Evolutionary conservation across 2,797 vertebrate species (phyloP), one percentile per base, ranked within the genome.

Genomic region (Sebastes kiyomatsui): DNA sequence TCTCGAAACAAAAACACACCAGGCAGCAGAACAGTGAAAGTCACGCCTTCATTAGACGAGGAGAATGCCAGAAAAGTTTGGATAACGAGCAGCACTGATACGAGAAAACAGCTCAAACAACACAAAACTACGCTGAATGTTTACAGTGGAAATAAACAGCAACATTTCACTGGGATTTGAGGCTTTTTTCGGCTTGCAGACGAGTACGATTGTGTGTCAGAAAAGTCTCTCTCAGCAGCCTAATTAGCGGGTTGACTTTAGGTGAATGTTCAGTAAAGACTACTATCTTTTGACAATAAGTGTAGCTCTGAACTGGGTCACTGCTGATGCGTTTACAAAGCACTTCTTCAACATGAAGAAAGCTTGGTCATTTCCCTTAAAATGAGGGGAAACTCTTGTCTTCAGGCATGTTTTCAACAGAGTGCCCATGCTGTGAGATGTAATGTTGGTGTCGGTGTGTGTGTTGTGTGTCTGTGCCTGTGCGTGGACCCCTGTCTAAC

Each of bases 1-100:
- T 83, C 78, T 80, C 58, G 77, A 89, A 88, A 87, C 67, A 81
- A 88, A 90, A 90, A 85, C 84, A 85, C 85, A 84, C 59, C 59
- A 79, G 35, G 79, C 67, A 72, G 77, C 54, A 9, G 42, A 74
- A 18, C 38, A 65, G 76, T 25, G 33, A 38, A 72, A 65, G 64
- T 71, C 42, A 1, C 18, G 35, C 54, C 30, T 78, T 83, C 55
- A 54, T 86, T 66, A 86, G 64, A 38, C 25, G n/a, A 52, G 27
- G 30, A 82, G 56, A 81, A 22, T 3, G 61, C 20, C 68, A 74
- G 68, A 71, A 71, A 77, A 86, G 76, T 87, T 91, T 4, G 6
- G 69, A 60, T 81, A 90, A 91, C 30, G 28, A 90, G 84, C 67
- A 22, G 35, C 30, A 3, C 20, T 28, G 49, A 69, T 32, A 12